Percentiles rank a stretch among this genome's conserved stretches.
Conservation (phyloP, 2,797 vertebrate genomes). For the Ctenochaetus hawaiiensis region DNA sequence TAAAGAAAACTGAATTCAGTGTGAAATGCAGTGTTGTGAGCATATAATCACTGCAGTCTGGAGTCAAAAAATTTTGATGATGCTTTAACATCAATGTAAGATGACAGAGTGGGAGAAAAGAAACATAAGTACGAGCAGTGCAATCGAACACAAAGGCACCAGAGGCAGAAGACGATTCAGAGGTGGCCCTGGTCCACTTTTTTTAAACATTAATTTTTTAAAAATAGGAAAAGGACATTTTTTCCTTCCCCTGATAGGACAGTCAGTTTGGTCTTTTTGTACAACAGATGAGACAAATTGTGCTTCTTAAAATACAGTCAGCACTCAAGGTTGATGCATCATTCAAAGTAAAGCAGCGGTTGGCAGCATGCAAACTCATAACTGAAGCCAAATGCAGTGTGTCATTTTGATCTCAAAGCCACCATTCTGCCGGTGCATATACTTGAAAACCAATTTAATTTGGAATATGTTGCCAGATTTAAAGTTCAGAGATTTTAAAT, state of each 20-base stretch:
- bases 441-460: background rate
- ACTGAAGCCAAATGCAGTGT: background rate
- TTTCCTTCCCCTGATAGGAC: background rate
- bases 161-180: background rate
- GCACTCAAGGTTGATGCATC: background rate
- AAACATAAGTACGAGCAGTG: background rate
- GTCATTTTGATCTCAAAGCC: conserved; percentile 13
- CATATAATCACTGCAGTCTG: background rate
- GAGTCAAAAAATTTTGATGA: background rate
- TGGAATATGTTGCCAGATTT: background rate
- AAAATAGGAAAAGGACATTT: background rate
- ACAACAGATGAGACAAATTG: conserved; percentile 5
- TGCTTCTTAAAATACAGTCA: conserved; percentile 3
- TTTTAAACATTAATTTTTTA: background rate
- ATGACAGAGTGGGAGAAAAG: background rate
- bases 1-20: background rate
- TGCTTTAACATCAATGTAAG: background rate
- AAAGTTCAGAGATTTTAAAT: background rate
- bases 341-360: background rate
- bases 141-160: background rate
- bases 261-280: background rate
- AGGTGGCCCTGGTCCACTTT: background rate
- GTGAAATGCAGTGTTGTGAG: background rate
- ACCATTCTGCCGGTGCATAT: background rate
- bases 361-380: background rate